These are phyloP conservation scores for Phymastichus coffea DNA, from an alignment of 1,140 invertebrate species.

Conservation along the genomic window DNA sequence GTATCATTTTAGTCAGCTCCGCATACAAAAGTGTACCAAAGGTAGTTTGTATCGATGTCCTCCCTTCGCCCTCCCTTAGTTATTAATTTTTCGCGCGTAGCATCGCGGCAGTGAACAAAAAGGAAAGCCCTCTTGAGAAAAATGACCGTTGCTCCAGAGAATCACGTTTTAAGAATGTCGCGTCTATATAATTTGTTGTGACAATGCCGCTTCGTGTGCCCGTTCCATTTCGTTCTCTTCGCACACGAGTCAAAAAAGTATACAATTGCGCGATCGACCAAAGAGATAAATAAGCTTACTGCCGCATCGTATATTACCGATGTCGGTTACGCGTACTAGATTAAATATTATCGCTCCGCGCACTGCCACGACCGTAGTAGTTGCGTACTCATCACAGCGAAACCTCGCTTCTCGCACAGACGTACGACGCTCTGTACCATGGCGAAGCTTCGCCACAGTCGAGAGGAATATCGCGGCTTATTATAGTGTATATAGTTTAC, in stretches of 20 bases:
- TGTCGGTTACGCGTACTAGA: not conserved
- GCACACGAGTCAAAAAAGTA: too few relatives aligned
- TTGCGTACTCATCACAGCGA: not conserved
- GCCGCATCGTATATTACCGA: not conserved
- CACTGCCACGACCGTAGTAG: not conserved
- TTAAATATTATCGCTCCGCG: not conserved
- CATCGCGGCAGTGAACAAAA: too few relatives aligned
- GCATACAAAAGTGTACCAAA: conserved; percentile 48
- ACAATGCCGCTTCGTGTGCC: too few relatives aligned
- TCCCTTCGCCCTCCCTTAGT: too few relatives aligned
- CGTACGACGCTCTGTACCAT: not conserved
- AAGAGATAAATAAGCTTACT: conserved; percentile 9
- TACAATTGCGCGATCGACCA: conserved; percentile 20
- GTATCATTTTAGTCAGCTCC: conserved; percentile 41
- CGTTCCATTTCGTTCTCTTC: too few relatives aligned
- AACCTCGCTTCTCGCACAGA: not conserved
- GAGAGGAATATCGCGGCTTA: too few relatives aligned
- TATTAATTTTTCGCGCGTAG: too few relatives aligned
- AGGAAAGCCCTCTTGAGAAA: too few relatives aligned
- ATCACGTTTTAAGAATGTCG: too few relatives aligned
- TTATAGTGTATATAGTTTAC: too few relatives aligned
- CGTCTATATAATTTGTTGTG: too few relatives aligned
- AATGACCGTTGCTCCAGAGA: too few relatives aligned
- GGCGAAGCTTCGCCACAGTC: not conserved
- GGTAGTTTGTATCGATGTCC: conserved; percentile 32